These are phyloP conservation scores for Sternotherus odoratus DNA, from an alignment of 2,797 vertebrate species.

Conservation along the genomic window DNA sequence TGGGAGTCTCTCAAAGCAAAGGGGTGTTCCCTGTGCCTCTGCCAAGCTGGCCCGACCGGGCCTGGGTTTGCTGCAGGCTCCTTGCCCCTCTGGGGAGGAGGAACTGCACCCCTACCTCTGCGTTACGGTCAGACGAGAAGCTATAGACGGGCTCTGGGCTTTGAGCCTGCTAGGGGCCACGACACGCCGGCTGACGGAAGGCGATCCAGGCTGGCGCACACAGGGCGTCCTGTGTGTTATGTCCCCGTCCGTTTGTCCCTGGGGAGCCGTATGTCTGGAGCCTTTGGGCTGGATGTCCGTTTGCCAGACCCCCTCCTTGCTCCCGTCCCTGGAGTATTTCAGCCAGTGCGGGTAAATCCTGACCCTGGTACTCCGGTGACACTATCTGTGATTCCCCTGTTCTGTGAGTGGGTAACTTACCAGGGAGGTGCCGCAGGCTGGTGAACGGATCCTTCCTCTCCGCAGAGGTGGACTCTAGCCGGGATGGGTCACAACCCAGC, in stretches of 20 bases:
- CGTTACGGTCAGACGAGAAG: neutral
- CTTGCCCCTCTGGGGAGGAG: neutral
- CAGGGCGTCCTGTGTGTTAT: neutral
- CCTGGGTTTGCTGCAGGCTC: neutral
- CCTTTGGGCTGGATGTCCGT: neutral
- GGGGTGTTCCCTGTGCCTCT: neutral
- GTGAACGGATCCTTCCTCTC: neutral
- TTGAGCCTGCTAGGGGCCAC: neutral
- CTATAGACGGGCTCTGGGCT: neutral
- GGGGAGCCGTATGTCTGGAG: neutral
- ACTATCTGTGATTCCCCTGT: neutral
- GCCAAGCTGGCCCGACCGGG: neutral
- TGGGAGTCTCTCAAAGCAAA: neutral
- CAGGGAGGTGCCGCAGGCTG: neutral
- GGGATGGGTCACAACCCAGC: too few relatives aligned
- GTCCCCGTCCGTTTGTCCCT: neutral
- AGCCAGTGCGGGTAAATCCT: neutral
- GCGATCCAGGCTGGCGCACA: too few relatives aligned
- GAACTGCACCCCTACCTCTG: neutral
- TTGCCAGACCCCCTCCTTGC: neutral
- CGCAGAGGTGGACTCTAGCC: too few relatives aligned
- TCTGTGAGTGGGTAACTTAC: neutral
- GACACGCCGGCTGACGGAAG: neutral
- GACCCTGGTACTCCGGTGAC: neutral
- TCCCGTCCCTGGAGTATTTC: neutral